A percentile compares a stretch with the other conserved stretches of the same genome.
Evolutionary conservation across 2,113 vertebrate species (phyloP).

Genomic region (Nyctibius bracteatus): DNA sequence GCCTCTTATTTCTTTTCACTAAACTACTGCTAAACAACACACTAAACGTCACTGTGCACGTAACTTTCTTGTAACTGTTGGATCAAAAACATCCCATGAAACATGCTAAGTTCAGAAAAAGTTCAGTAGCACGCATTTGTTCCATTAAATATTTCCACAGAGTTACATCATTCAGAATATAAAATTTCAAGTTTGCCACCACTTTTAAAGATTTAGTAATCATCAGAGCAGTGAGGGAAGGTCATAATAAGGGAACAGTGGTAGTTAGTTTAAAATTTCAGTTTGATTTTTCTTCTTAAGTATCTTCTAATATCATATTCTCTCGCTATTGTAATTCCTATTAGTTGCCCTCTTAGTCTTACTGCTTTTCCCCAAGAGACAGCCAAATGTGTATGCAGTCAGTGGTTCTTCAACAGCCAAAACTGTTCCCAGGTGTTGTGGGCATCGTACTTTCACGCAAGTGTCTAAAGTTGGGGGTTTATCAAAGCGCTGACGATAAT

Average conservation of each 20-base stretch:
- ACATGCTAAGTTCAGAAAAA: neutral
- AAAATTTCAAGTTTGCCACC: neutral
- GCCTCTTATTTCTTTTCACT: neutral
- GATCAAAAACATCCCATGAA: neutral
- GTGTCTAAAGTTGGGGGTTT: fast-evolving
- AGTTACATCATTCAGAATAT: neutral
- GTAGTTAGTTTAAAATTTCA: neutral
- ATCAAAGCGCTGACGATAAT: fast-evolving
- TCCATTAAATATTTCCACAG: neutral
- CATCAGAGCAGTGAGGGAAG: neutral
- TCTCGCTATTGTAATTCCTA: too few species aligned
- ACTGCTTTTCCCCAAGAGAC: fast-evolving
- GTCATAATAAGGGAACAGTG: neutral
- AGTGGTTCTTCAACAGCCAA: neutral
- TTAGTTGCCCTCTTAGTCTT: fast-evolving
- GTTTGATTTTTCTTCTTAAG: neutral
- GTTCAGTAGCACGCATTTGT: neutral
- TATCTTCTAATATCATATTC: fast-evolving
- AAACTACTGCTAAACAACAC: neutral
- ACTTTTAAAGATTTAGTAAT: neutral
- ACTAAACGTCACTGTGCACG: neutral
- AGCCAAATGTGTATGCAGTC: fast-evolving
- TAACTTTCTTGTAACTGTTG: neutral
- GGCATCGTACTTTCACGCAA: fast-evolving
- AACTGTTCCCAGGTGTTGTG: neutral